phyloP scores from a whole-genome alignment of 35 echinoderm and acorn worm genomes.

The Apostichopus californicus region DNA sequence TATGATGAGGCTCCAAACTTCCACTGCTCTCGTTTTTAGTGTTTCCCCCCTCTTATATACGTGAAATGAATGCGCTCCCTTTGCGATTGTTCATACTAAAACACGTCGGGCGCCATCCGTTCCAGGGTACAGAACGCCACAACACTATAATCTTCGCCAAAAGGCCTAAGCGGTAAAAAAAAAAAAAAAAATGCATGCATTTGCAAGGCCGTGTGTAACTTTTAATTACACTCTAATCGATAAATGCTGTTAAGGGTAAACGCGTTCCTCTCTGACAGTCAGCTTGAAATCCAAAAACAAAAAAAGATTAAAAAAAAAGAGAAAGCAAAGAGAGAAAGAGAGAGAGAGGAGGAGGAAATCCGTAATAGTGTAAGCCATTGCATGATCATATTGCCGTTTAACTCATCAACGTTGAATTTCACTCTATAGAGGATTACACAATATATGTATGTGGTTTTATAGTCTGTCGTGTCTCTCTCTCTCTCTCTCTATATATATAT shows the following conservation, averaged over 20 bases:
- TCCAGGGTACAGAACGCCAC: not conserved
- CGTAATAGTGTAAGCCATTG: not conserved
- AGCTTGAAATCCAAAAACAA: not conserved
- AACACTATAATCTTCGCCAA: not conserved
- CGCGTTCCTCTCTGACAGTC: slow-evolving; percentile 7
- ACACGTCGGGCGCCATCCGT: not conserved
- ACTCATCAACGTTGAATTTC: not conserved
- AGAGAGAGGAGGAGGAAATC: not conserved
- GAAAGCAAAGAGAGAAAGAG: not conserved
- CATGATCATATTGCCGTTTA: not conserved
- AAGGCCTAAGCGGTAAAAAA: not conserved
- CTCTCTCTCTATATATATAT: too few relatives aligned
- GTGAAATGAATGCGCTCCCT: too few relatives aligned
- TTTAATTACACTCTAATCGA: slow-evolving; percentile 33
- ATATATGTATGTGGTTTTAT: too few relatives aligned
- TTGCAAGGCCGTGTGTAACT: slow-evolving; percentile 36
- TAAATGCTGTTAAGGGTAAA: slow-evolving; percentile 44
- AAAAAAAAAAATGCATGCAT: not conserved
- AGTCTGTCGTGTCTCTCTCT: too few relatives aligned
- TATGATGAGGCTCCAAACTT: too few relatives aligned
- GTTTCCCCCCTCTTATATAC: too few relatives aligned
- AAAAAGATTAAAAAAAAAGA: not conserved
- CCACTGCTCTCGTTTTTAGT: too few relatives aligned
- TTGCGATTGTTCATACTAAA: not conserved
- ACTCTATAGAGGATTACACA: too few relatives aligned